Evolutionary conservation across 2,888 invertebrate species (phyloP), one percentile per base, ranked within the genome.

Genomic region (Catocala fraxini): DNA sequence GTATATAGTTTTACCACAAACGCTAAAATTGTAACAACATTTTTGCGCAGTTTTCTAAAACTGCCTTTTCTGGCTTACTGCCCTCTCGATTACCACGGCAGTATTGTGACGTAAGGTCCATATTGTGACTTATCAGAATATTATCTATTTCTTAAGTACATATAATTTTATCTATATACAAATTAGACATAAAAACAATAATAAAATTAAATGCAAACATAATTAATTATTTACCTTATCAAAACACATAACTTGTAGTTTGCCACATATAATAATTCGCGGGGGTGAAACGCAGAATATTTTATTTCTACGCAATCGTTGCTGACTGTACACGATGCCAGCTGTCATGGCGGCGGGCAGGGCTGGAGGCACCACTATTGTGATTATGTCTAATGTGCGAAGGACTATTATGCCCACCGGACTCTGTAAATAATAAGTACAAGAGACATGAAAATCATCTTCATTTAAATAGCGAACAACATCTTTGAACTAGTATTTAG

Each of bases 311-410:
- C 96, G 95, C 68, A 98, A 88, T 12, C 97, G 94, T 56, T 95
- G 95, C 85, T 97, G 97, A 65, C 97, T 97, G 89, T 97, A 97
- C 34, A 97, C 95, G 56, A 96, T 97, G 60, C 97, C 97, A 15
- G 97, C 96, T 0, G 97, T 97, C 97, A 98, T 97, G 39, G 97
- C 97, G 57, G 97, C 98, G 6, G 99, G 99, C 48, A 99, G 90
- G 9, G 98, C 98, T 5, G 99, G 98, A 0, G 99, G 98, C 15
- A 99, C 97, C 7, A 98, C 98, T 74, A 99, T 98, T 0, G 99
- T 99, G 71, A 99, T 96, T 59, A 99, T 97, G 85, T 99, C 99
- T 72, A 99, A 91, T 0, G 97, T 97, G 54, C 98, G 96, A 45
- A 98, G 91, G 4, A 97, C 89, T 75, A 98, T 96, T 60, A 95